Evolutionary conservation across 1,140 invertebrate species (phyloP).

Genomic region (Ostrea denselamellosa): DNA sequence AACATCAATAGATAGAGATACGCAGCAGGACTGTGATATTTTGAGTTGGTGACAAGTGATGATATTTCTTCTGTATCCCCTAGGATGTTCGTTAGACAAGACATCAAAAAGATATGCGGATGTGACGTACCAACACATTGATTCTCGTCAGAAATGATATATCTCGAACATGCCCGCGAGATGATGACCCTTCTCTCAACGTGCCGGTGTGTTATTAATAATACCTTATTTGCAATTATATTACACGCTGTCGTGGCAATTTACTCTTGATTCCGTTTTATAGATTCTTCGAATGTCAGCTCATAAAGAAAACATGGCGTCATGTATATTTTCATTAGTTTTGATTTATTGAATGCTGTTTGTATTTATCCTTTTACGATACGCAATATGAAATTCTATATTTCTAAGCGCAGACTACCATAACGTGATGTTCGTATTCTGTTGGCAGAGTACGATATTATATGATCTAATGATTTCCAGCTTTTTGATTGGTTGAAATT

Average conservation of each 20-base stretch:
- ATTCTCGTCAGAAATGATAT: neutral
- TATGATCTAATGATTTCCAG: neutral
- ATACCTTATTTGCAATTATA: conserved; percentile 38
- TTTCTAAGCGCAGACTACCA: neutral
- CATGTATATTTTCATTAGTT: neutral
- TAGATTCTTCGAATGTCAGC: no score
- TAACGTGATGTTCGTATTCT: neutral
- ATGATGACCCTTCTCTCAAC: neutral
- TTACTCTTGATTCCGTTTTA: no score
- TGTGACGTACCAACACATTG: neutral
- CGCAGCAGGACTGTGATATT: neutral
- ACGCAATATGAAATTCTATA: neutral
- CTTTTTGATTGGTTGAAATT: no score
- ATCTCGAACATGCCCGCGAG: neutral
- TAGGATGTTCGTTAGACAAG: neutral
- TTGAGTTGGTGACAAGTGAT: neutral
- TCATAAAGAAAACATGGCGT: neutral
- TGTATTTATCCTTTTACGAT: neutral
- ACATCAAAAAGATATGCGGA: neutral
- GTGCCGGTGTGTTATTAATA: neutral
- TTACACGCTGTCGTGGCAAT: neutral
- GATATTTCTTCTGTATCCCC: neutral
- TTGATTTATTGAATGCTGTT: neutral
- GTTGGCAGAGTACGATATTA: neutral
- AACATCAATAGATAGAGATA: neutral